Evolutionary conservation across 1,140 invertebrate genomes (phyloP).

Genomic region (Diplogasteroides magnus): DNA sequence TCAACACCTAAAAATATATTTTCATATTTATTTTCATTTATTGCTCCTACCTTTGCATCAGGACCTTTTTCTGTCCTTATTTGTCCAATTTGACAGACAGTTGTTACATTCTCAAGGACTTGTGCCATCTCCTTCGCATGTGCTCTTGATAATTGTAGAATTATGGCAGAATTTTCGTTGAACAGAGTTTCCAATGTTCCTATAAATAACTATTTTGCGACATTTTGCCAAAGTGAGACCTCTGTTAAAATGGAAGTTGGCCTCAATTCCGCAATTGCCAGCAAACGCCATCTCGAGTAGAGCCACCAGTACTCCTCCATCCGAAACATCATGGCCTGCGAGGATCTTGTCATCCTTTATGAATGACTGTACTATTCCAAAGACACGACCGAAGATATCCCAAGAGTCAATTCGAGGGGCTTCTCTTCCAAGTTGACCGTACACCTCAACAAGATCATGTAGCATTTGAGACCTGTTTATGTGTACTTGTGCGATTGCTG

Average conservation of each 20-base stretch:
- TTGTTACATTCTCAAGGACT: slow-evolving; percentile 61
- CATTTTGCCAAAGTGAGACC: slow-evolving; percentile 50
- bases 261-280: slow-evolving; percentile 73
- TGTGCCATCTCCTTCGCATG: slow-evolving; percentile 64
- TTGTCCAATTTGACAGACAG: slow-evolving; percentile 69
- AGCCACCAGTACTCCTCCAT: slow-evolving; percentile 84
- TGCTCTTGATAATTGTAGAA: slow-evolving; percentile 71
- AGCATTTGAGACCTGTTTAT: not conserved
- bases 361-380: slow-evolving; percentile 75
- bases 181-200: slow-evolving; percentile 76
- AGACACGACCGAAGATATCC: slow-evolving; percentile 67
- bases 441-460: not conserved
- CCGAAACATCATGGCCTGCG: slow-evolving; percentile 88
- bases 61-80: slow-evolving; percentile 64
- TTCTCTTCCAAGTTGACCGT: slow-evolving; percentile 68
- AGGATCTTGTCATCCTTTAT: slow-evolving; percentile 71
- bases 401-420: slow-evolving; percentile 74
- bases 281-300: slow-evolving; percentile 90
- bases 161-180: slow-evolving; percentile 82
- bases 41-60: slow-evolving; percentile 61
- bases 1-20: slow-evolving; percentile 58
- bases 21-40: not conserved
- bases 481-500: slow-evolving; percentile 77
- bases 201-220: slow-evolving; percentile 61
- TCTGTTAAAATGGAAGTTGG: slow-evolving; percentile 58